phyloP scores from a whole-genome alignment of 2,888 invertebrate genomes.

The Dasypolia templi region DNA sequence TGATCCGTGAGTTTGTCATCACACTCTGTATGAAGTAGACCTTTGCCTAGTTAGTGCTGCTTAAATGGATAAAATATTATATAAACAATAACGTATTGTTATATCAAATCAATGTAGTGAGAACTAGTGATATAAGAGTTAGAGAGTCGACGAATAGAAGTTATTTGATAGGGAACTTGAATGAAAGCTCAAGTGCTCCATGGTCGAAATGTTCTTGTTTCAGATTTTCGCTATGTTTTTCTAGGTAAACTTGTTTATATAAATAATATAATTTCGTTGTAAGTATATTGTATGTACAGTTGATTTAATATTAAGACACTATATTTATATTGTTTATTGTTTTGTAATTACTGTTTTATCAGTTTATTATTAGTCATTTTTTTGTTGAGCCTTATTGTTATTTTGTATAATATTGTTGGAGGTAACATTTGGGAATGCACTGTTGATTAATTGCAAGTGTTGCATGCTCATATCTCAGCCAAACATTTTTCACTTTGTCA shows the following conservation, averaged over 20 bases:
- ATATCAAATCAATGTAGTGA: slow-evolving; percentile 64
- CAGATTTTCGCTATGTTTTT: slow-evolving; percentile 22
- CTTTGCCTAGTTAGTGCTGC: slow-evolving; percentile 14
- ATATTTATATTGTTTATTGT: slow-evolving; percentile 16
- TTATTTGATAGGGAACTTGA: slow-evolving; percentile 16
- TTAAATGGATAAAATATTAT: slow-evolving; percentile 28
- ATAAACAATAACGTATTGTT: slow-evolving; percentile 47
- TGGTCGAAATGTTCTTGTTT: slow-evolving; percentile 30
- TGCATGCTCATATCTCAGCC: neutral
- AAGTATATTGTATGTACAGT: slow-evolving; percentile 24
- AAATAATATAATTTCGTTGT: slow-evolving; percentile 13
- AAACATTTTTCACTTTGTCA: neutral
- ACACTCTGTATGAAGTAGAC: neutral
- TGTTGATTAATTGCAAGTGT: slow-evolving; percentile 50
- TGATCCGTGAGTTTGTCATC: slow-evolving; percentile 20
- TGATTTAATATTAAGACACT: slow-evolving; percentile 30
- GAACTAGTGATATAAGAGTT: slow-evolving; percentile 63
- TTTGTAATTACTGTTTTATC: neutral
- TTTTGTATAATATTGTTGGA: slow-evolving; percentile 34
- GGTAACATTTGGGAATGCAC: slow-evolving; percentile 32
- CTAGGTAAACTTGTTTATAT: slow-evolving; percentile 10
- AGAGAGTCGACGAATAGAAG: slow-evolving; percentile 38
- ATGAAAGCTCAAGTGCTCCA: slow-evolving; percentile 44
- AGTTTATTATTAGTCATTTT: neutral
- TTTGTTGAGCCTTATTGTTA: neutral